Conservation (phyloP, 2,797 vertebrate genomes). For the Lindbergichthys nudifrons region DNA sequence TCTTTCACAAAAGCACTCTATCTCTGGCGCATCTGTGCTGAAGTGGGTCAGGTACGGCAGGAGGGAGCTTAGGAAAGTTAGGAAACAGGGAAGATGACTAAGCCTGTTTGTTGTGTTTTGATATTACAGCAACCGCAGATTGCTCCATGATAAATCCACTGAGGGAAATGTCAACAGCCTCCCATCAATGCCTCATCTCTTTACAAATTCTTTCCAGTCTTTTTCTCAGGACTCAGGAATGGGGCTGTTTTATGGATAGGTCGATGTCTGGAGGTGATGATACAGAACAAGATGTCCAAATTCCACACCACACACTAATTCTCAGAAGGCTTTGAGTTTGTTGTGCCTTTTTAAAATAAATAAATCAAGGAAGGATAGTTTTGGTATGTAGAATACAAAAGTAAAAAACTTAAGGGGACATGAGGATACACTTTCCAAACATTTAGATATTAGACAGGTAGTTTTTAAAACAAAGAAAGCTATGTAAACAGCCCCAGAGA, state of each 20-base stretch:
- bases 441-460: background rate
- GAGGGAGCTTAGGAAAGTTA: background rate
- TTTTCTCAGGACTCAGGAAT: constrained; percentile 56
- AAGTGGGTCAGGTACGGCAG: constrained; percentile 31
- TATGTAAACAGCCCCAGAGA: background rate
- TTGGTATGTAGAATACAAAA: background rate
- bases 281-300: constrained; percentile 24
- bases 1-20: constrained; percentile 18
- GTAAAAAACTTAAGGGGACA: background rate
- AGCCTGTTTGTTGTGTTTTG: constrained; percentile 56
- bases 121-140: constrained; percentile 25
- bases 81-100: constrained; percentile 10
- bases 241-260: constrained; percentile 49
- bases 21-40: constrained; percentile 20
- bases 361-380: background rate
- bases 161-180: constrained; percentile 19
- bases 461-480: constrained; percentile 1
- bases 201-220: constrained; percentile 55
- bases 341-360: background rate
- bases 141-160: constrained; percentile 25
- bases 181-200: constrained; percentile 32
- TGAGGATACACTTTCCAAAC: background rate
- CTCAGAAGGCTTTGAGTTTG: constrained; percentile 32
- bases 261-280: constrained; percentile 22
- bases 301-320: background rate